A percentile compares a stretch with the other conserved stretches of the same genome.
Conservation (phyloP, 2,113 vertebrate genomes). For the Chinchilla lanigera region DNA sequence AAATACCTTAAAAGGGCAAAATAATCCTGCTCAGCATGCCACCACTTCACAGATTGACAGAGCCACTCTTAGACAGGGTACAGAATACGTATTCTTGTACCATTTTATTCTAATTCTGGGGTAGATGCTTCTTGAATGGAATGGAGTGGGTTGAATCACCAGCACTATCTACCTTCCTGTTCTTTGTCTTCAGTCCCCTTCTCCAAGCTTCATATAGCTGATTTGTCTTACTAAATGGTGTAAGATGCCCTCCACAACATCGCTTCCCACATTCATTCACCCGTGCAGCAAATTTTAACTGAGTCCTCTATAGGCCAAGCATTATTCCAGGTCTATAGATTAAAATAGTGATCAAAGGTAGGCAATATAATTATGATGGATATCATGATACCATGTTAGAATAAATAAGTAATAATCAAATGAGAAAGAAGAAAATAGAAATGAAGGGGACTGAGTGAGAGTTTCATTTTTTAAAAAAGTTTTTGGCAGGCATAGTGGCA, state of each 20-base stretch:
- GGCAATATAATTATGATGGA: not conserved
- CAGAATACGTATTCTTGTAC: not conserved
- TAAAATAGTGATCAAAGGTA: not conserved
- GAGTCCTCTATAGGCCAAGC: not conserved
- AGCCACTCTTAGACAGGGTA: not conserved
- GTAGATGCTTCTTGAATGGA: not conserved
- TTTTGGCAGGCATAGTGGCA: too few species aligned
- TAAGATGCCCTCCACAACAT: not conserved
- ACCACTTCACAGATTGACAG: too few species aligned
- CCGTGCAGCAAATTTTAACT: not conserved
- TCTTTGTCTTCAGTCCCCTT: not conserved
- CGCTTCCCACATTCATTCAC: not conserved
- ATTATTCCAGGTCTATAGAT: not conserved
- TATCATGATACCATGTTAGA: not conserved
- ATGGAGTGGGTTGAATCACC: not conserved
- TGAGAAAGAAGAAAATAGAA: not conserved
- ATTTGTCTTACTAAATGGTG: not conserved
- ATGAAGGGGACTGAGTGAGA: not conserved
- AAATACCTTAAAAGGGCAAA: not conserved
- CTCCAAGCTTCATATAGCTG: not conserved
- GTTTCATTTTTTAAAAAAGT: not conserved
- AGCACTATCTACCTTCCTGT: not conserved
- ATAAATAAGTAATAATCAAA: slow-evolving; percentile 1
- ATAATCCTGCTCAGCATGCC: not conserved
- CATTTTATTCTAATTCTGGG: not conserved